Base-by-base conservation (phyloP, 2,888 invertebrate genomes). In the Aelia acuminata region DNA sequence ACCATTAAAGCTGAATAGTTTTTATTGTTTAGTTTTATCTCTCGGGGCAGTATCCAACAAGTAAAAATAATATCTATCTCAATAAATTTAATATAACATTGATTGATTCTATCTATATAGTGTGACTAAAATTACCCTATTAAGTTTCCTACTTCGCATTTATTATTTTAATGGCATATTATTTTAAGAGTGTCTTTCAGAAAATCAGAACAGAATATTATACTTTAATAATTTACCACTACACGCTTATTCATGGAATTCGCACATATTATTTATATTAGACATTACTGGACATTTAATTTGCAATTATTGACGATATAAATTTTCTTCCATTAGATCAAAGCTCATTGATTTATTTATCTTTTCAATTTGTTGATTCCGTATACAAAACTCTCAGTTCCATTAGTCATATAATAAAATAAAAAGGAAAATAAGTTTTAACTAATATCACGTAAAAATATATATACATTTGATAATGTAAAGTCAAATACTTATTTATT, bases 371-470 rank as follows among this genome's bases (percentile, higher is more conserved):
- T 57, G 53, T 57, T 57, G 53, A 50, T 50, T 50, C 50, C 50
- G 50, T 50, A 50, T 57, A 57, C 53, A 57, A 57, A 57, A n/a
- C 53, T 57, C 53, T 57, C 53, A 57, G 53, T 57, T 57, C n/a
- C 53, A 26, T 11, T 26, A 11, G 3, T 57, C 1, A 57, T n/a
- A 26, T 57, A 57, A 57, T n/a, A 10, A 8, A 57, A n/a, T 57
- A 57, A 57, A 50, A 57, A 3, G 26, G 8, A 26, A 57, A 57
- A 39, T 75, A 8, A 35, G 15, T 35, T 75, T 3, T 35, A 75
- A 75, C 75, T 75, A 35, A 75, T 8, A 75, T 75, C 75, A 39
- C 75, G 39, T 75, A 75, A 75, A 75, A 75, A 75, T 75, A 75
- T 75, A 35, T 39, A 75, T n/a, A n/a, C 75, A 75, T 75, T 75